Base-by-base conservation (phyloP, 1,140 invertebrate genomes). In the Ylistrum balloti region DNA sequence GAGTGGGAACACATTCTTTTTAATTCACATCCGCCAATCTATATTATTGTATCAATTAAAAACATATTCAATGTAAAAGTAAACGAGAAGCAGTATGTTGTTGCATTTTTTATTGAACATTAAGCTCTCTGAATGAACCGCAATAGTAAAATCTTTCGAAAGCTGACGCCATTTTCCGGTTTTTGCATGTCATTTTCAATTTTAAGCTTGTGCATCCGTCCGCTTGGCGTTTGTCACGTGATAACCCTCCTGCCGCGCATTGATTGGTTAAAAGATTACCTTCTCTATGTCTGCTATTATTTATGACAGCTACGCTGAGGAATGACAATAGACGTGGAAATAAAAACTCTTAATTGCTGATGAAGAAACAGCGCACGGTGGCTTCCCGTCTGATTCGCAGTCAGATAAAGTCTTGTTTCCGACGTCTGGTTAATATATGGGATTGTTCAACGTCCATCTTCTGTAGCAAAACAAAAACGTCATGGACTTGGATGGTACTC, bases 131-230 rank as follows among this genome's bases (percentile, higher is more conserved):
- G 1, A 74, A 17, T 9, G 35, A 38, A 38, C 5, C 35, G 13
- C 35, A 38, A 38, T 38, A 3, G 5, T 74, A 28, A n/a, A 74
- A 74, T 74, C 56, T n/a, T 1, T 74, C 1, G 28, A 74, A 74
- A 74, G n/a, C 22, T 17, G 22, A 74, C 5, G 56, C 17, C 56
- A 74, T 74, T 74, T 28, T 74, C 56, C 22, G n/a, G 56, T n/a
- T 74, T 74, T n/a, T 28, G 56, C 56, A 74, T 74, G 56, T 74
- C 28, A 28, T 74, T 74, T 74, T 74, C 56, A n/a, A 74, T 74
- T 74, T 74, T 74, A 74, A 74, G 56, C 56, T 74, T n/a, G 56
- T n/a, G 56, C 56, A 74, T 74, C 56, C 56, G 56, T 74, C 22
- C 56, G 56, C 56, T 74, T 74, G 56, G 56, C 17, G 56, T n/a